Conservation (phyloP, 2,113 vertebrate species). For the Piprites chloris region DNA sequence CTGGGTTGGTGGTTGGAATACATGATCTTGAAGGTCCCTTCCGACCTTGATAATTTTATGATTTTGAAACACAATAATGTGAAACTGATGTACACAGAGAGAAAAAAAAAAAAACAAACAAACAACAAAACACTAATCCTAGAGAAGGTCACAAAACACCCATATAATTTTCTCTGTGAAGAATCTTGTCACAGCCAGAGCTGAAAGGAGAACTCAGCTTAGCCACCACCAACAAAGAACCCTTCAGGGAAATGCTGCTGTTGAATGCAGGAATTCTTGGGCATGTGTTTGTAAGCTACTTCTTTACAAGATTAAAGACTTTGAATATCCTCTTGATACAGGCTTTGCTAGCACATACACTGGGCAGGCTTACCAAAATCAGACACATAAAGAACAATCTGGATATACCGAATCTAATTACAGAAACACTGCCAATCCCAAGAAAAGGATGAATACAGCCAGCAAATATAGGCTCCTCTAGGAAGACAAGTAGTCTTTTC, state of each 20-base stretch:
- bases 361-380: not conserved
- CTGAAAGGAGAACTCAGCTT: not conserved
- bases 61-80: not conserved
- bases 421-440: not conserved
- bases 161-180: not conserved
- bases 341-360: not conserved
- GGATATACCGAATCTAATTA: not conserved
- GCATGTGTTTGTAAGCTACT: not conserved
- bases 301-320: slow-evolving; percentile 19
- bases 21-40: not conserved
- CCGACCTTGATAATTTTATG: not conserved
- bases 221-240: not conserved
- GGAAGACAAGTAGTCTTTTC: not conserved
- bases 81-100: not conserved
- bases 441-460: not conserved
- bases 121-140: not conserved
- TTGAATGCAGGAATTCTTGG: not conserved
- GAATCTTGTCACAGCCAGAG: not conserved
- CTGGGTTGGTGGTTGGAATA: not conserved
- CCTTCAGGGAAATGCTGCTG: not conserved
- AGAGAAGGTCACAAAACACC: not conserved
- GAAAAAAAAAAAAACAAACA: not conserved
- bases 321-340: not conserved
- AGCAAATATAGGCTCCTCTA: not conserved
- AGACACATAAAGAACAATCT: not conserved